Evolutionary conservation across 2,113 vertebrate genomes (phyloP).

Genomic region (Oncorhynchus nerka): DNA sequence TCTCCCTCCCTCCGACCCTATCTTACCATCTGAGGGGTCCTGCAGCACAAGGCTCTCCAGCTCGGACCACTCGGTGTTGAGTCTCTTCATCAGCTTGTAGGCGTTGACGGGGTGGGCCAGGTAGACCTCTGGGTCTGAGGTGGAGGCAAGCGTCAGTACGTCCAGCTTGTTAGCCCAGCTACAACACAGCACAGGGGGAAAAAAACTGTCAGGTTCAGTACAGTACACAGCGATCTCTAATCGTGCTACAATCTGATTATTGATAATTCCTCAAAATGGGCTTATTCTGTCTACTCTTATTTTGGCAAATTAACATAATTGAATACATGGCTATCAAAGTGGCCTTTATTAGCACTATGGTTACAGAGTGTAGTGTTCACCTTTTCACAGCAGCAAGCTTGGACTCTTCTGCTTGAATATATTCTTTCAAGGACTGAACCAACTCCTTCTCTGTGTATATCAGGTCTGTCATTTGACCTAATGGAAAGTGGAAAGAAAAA

Average conservation of each 20-base stretch:
- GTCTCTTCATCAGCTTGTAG: conserved; percentile 94
- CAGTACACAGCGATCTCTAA: neutral
- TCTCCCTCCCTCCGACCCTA: neutral
- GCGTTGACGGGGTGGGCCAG: conserved; percentile 94
- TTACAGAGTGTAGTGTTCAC: conserved; percentile 59
- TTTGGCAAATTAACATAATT: too few relatives aligned
- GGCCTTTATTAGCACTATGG: too few relatives aligned
- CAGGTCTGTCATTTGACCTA: conserved; percentile 97
- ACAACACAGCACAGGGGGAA: conserved; percentile 16
- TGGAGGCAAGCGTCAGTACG: conserved; percentile 80
- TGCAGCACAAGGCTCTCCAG: conserved; percentile 91
- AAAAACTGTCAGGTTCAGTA: neutral
- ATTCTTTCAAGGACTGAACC: conserved; percentile 89
- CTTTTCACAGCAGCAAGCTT: conserved; percentile 90
- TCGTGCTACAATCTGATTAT: neutral
- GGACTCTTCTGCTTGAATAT: conserved; percentile 88
- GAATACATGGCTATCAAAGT: too few relatives aligned
- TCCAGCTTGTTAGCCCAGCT: conserved; percentile 94
- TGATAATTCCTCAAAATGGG: neutral
- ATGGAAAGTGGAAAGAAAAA: neutral
- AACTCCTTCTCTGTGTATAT: conserved; percentile 92
- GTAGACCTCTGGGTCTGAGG: conserved; percentile 91
- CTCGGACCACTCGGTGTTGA: conserved; percentile 91
- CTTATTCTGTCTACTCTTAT: too few relatives aligned
- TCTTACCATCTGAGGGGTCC: conserved; percentile 83